Conservation (phyloP, 2,888 invertebrate genomes). For the Andrena minutula region DNA sequence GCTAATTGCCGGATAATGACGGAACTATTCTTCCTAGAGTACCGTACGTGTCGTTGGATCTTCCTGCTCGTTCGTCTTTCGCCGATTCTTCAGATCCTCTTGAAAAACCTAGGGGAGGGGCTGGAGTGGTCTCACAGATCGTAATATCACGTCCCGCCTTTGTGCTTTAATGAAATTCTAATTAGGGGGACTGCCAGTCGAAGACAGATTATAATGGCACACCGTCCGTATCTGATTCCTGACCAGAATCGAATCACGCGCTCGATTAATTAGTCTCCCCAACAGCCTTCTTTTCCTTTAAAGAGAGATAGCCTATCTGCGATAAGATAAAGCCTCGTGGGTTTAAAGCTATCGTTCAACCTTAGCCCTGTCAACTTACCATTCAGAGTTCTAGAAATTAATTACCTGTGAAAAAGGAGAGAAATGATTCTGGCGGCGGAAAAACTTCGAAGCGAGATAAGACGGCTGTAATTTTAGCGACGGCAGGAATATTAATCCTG, state of each 20-base stretch:
- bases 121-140: neutral
- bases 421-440: neutral
- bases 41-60: neutral
- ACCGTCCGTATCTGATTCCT: neutral
- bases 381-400: neutral
- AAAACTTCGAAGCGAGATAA: too few species aligned
- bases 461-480: neutral
- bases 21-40: neutral
- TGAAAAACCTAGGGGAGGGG: neutral
- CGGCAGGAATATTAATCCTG: neutral
- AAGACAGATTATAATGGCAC: conserved; percentile 1
- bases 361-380: neutral
- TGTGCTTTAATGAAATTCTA: conserved; percentile 34
- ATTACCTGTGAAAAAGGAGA: neutral
- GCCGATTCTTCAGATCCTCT: neutral
- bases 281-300: conserved; percentile 3
- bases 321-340: neutral
- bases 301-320: neutral
- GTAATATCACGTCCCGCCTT: conserved; percentile 3
- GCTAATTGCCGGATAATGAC: conserved; percentile 38
- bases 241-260: conserved; percentile 32
- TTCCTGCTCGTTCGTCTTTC: neutral
- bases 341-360: neutral
- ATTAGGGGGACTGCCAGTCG: conserved; percentile 24
- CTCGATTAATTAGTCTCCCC: conserved; percentile 38